Evolutionary conservation across 2,113 vertebrate genomes (phyloP).

Genomic region (Antechinus flavipes): DNA sequence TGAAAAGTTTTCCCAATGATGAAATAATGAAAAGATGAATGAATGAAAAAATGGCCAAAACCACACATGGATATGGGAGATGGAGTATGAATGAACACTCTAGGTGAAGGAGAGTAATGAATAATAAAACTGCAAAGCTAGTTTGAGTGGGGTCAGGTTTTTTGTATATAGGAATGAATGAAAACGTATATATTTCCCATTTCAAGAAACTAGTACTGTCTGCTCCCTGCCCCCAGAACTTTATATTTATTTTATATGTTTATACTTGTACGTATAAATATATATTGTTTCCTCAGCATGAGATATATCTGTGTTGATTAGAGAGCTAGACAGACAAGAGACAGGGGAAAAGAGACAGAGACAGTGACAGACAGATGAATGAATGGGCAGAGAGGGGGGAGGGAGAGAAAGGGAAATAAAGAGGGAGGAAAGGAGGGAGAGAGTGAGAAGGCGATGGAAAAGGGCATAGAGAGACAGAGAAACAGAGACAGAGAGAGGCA

Average conservation of each 20-base stretch:
- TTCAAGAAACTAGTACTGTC: background rate
- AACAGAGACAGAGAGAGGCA: background rate
- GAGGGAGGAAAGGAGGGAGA: too few species aligned
- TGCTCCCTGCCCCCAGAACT: background rate
- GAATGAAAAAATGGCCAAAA: too few species aligned
- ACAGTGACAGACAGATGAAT: background rate
- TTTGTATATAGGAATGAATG: background rate
- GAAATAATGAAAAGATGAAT: background rate
- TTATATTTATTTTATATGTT: background rate
- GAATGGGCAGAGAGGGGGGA: fast-evolving
- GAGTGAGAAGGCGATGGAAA: background rate
- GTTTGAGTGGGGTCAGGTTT: background rate
- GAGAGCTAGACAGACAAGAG: too few species aligned
- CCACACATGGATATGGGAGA: background rate
- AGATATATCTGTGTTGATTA: background rate
- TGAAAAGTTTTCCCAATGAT: background rate
- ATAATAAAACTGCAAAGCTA: background rate
- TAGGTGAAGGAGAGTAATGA: background rate
- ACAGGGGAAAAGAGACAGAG: too few species aligned
- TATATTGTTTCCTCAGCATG: background rate
- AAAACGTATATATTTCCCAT: background rate
- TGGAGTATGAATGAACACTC: background rate
- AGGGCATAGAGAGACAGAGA: background rate
- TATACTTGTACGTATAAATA: background rate
- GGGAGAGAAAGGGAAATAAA: background rate